Percentiles rank a stretch among this genome's conserved stretches.
Evolutionary conservation across 2,888 invertebrate species (phyloP).

Genomic region (Apodemia mormo): DNA sequence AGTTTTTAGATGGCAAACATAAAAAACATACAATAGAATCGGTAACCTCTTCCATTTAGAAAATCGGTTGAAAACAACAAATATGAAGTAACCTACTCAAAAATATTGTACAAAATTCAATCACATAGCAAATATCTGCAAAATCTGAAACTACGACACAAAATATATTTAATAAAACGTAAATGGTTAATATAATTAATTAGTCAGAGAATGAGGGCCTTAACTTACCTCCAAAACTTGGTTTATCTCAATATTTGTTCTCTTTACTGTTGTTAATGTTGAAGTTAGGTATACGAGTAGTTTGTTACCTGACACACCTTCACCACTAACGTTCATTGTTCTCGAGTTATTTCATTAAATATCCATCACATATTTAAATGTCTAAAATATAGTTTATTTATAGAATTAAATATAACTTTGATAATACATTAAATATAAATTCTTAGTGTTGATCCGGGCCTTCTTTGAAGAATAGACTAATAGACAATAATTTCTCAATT

Average conservation of each 20-base stretch:
- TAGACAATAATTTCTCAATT: too few species aligned
- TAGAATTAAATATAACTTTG: too few species aligned
- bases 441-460: too few species aligned
- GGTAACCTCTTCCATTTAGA: too few species aligned
- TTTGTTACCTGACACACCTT: constrained; percentile 2
- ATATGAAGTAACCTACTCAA: too few species aligned
- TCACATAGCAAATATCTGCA: not conserved
- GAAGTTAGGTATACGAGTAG: constrained; percentile 44
- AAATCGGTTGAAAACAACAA: too few species aligned
- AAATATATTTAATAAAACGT: constrained; percentile 26
- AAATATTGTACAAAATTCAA: too few species aligned
- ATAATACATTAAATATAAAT: too few species aligned
- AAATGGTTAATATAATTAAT: constrained; percentile 48
- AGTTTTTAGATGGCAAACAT: too few species aligned
- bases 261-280: constrained; percentile 51
- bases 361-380: not conserved
- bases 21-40: too few species aligned
- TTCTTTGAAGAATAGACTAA: too few species aligned
- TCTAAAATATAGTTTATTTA: not conserved
- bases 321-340: constrained; percentile 41
- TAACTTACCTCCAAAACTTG: constrained; percentile 54
- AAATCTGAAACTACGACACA: constrained; percentile 40
- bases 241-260: constrained; percentile 69
- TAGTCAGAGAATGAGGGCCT: constrained; percentile 51
- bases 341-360: constrained; percentile 30